phyloP scores from a whole-genome alignment of 2,113 vertebrate species.

The Taxidea taxus region DNA sequence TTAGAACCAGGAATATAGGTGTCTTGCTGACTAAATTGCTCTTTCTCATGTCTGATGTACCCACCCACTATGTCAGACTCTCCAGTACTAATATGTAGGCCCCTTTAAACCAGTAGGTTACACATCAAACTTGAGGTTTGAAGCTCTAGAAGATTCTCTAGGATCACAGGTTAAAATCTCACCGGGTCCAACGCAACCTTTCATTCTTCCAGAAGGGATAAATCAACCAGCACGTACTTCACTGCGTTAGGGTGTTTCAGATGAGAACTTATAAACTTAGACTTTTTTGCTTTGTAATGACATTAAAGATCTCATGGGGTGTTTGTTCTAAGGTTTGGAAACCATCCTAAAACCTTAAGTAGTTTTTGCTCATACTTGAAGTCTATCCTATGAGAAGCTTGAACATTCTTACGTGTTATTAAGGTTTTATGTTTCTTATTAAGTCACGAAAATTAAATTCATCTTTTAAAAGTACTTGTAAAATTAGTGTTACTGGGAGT shows the following conservation, averaged over 20 bases:
- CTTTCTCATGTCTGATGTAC: conserved; percentile 71
- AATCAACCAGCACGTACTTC: conserved; percentile 68
- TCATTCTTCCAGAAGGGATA: conserved; percentile 77
- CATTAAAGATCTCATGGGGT: conserved; percentile 73
- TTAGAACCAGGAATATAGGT: conserved; percentile 54
- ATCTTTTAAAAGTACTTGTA: conserved; percentile 26
- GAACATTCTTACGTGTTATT: not conserved
- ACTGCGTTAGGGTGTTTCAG: conserved; percentile 68
- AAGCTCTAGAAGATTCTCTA: conserved; percentile 77
- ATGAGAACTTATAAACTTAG: conserved; percentile 73
- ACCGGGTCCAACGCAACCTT: conserved; percentile 71
- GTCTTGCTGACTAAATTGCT: conserved; percentile 69
- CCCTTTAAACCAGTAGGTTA: conserved; percentile 76
- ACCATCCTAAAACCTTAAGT: conserved; percentile 65
- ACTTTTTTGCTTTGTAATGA: conserved; percentile 73
- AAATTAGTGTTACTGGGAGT: conserved; percentile 24
- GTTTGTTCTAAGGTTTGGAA: conserved; percentile 66
- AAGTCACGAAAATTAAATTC: conserved; percentile 56
- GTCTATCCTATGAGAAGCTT: not conserved
- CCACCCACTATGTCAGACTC: conserved; percentile 71
- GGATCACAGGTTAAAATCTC: conserved; percentile 78
- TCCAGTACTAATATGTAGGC: conserved; percentile 62
- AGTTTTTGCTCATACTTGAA: conserved; percentile 64
- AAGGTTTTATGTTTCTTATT: conserved; percentile 23
- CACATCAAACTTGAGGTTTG: conserved; percentile 75